Evolutionary conservation across 2,797 vertebrate species (phyloP), one percentile per base, ranked within the genome.

Genomic region (Tragelaphus eurycerus): DNA sequence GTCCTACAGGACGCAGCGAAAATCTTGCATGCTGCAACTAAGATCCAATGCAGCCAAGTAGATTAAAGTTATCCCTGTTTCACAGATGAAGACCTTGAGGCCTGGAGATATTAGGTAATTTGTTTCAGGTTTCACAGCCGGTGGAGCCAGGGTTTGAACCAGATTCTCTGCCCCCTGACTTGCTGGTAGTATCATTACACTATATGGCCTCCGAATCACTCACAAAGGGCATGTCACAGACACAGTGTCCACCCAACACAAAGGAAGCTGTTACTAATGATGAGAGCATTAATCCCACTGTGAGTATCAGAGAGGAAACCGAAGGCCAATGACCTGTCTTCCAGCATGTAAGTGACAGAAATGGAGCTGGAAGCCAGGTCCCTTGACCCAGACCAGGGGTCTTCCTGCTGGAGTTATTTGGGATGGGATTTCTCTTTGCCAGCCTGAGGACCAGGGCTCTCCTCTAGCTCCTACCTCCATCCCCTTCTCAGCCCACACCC

Each of bases 241-340:
- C 57, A 46, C 25, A 2, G 0, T 12, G 2, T 50, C 29, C 11
- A 2, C 7, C 21, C 34, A 34, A 14, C 29, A 43, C 64, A 43
- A 50, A n/a, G n/a, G 82, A 82, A 60, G 27, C 14, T 11, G 7
- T 14, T 46, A 54, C 46, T 27, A 1, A 3, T 6, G 19, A 21
- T 15, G 62, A 19, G 29, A 34, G 16, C 4, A 4, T 2, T 15
- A 34, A 48, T n/a, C 6, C 55, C 81, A 54, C n/a, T 16, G 5
- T 21, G 52, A 17, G 15, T 62, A 81, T 19, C n/a, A 60, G 31
- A 55, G 52, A 67, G 90, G 60, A 95, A 82, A 57, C 43, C 5
- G n/a, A 59, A 27, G 6, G 17, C 31, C 38, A 6, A 1, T 29
- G 48, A n/a, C 43, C 52, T 93, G 31, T 59, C 17, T n/a, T 7